Conservation (phyloP, 35 echinoderm and acorn worm genomes). For the Ophioderma brevispina region DNA sequence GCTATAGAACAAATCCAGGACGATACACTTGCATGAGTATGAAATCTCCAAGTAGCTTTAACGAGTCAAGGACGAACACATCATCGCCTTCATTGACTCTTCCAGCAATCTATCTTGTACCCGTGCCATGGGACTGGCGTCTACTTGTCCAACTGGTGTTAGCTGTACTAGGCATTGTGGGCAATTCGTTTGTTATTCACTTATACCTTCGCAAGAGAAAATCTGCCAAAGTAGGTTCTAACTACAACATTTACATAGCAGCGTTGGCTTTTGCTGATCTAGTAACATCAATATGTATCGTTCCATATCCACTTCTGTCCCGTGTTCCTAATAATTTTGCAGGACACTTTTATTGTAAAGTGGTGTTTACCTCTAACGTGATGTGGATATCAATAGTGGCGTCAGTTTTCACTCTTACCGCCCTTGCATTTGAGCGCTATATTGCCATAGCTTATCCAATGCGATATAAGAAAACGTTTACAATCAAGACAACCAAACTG, state of each 20-base stretch:
- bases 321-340: background rate
- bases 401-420: constrained; percentile 67
- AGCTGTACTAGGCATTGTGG: no score
- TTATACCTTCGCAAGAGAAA: no score
- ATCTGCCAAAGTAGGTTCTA: no score
- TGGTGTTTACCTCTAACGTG: constrained; percentile 37
- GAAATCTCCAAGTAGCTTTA: no score
- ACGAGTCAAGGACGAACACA: no score
- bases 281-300: constrained; percentile 48
- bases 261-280: constrained; percentile 73
- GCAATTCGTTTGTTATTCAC: no score
- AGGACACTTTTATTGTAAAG: constrained; percentile 60
- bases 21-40: no score
- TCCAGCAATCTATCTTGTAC: no score
- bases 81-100: no score
- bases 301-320: constrained; percentile 34
- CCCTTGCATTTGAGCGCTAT: constrained; percentile 70
- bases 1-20: no score
- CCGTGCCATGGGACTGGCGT: no score
- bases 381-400: constrained; percentile 84
- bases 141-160: no score
- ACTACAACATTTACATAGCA: constrained; percentile 62
- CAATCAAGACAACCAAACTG: constrained; percentile 4
- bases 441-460: constrained; percentile 66
- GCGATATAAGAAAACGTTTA: constrained; percentile 47